Conservation (phyloP, 2,797 vertebrate species). For the Loriculus beryllinus region DNA sequence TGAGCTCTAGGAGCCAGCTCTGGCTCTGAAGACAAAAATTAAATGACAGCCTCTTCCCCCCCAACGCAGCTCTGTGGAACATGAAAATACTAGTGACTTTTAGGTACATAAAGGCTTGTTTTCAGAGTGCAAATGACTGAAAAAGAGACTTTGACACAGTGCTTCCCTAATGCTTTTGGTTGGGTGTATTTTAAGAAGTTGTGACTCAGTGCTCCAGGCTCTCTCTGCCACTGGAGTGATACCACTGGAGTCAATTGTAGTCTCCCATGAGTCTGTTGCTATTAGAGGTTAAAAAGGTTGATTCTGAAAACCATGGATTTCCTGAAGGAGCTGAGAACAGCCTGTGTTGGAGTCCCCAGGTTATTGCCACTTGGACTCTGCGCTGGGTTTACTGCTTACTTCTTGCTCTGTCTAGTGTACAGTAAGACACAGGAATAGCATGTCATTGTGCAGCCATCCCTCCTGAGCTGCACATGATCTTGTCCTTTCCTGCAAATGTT, state of each 20-base stretch:
- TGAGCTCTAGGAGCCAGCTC: neutral
- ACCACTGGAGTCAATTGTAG: neutral
- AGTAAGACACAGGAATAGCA: fast-evolving
- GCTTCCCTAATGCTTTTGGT: constrained; percentile 25
- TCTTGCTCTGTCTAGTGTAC: neutral
- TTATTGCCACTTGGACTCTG: neutral
- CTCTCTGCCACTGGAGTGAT: neutral
- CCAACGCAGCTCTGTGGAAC: neutral
- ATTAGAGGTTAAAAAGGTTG: constrained; percentile 14
- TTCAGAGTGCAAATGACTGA: neutral
- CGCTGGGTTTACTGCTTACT: neutral
- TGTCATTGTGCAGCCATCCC: neutral
- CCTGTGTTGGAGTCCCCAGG: neutral
- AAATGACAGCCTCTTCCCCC: neutral
- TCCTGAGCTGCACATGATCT: neutral
- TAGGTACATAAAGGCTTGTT: constrained; percentile 14
- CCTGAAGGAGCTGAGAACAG: neutral
- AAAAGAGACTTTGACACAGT: constrained; percentile 20
- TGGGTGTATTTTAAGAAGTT: neutral
- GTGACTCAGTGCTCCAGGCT: neutral
- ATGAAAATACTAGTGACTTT: neutral
- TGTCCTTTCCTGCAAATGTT: neutral
- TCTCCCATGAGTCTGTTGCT: neutral
- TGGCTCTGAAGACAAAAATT: neutral
- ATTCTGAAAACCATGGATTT: neutral